Conservation (phyloP, 2,113 vertebrate genomes). For the Tympanuchus pallidicinctus region DNA sequence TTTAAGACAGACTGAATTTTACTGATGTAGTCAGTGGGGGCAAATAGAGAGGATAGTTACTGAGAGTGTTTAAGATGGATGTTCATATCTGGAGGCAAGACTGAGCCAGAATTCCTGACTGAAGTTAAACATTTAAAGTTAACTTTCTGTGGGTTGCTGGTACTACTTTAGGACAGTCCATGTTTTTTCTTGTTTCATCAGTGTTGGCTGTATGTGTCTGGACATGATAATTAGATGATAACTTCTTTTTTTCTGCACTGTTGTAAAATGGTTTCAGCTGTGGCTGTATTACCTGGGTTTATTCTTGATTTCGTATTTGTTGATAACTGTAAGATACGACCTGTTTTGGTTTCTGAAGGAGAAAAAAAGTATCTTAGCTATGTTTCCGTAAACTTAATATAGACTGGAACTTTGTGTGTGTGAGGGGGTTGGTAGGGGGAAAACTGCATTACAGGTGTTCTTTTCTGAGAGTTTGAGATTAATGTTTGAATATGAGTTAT, state of each 20-base stretch:
- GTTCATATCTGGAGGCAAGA: background rate
- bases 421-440: background rate
- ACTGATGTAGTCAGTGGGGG: background rate
- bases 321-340: background rate
- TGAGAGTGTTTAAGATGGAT: background rate
- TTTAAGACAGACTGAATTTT: background rate
- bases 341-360: background rate
- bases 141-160: background rate
- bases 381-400: background rate
- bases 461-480: background rate
- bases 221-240: background rate
- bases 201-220: background rate
- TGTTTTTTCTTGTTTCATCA: background rate
- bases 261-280: background rate
- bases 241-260: background rate
- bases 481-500: background rate
- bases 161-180: background rate
- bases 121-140: background rate
- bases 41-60: background rate
- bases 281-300: background rate
- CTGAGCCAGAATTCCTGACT: background rate
- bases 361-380: background rate
- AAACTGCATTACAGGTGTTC: background rate
- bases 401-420: background rate
- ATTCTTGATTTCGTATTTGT: background rate